Percentiles rank a stretch among this genome's conserved stretches.
phyloP scores from a whole-genome alignment of 2,888 invertebrate species.

The Chymomyza amoena region DNA sequence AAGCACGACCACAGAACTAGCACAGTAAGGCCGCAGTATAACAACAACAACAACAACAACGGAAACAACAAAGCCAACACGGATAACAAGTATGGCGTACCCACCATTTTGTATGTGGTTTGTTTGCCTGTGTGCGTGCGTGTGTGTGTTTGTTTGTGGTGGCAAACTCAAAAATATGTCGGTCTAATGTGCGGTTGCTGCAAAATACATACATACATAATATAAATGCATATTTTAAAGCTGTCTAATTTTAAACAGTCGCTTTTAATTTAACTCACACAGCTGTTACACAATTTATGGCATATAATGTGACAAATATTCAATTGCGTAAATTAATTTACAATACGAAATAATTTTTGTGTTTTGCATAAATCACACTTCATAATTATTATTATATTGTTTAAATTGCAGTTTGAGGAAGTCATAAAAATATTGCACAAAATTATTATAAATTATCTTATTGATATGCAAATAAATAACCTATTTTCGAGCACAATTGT shows the following conservation, averaged over 20 bases:
- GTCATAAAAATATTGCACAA: background rate
- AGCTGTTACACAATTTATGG: background rate
- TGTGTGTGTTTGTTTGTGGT: conserved; percentile 9
- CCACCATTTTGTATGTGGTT: conserved; percentile 25
- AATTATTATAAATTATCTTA: background rate
- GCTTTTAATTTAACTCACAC: background rate
- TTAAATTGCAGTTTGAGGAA: background rate
- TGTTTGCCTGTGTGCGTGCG: conserved; percentile 29
- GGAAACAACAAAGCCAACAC: conserved; percentile 36
- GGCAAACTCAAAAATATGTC: conserved; percentile 34
- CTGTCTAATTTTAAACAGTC: background rate
- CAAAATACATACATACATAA: background rate
- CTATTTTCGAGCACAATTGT: no score
- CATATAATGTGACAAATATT: background rate
- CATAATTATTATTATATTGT: background rate
- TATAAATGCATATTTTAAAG: background rate
- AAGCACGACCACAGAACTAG: conserved; percentile 64
- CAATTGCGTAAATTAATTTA: background rate
- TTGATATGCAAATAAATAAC: background rate
- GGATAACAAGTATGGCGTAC: conserved; percentile 10
- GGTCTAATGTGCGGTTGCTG: background rate
- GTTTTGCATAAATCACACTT: background rate
- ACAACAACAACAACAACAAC: conserved; percentile 26
- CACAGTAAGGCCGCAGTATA: conserved; percentile 22
- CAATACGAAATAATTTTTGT: background rate